These are phyloP conservation scores for Cirrhinus mrigala DNA, from an alignment of 2,797 vertebrate species.

Conservation along the genomic window DNA sequence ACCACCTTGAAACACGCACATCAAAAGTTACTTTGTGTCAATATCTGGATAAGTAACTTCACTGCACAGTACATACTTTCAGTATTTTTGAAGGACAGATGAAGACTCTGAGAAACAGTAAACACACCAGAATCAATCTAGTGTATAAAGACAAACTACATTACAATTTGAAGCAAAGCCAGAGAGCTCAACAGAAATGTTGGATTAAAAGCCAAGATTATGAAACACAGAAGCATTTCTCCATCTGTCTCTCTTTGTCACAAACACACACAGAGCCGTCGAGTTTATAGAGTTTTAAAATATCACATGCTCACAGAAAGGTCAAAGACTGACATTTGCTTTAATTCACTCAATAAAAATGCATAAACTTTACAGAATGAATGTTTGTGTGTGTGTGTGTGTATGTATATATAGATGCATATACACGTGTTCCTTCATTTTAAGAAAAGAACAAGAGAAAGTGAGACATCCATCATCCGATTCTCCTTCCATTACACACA, in stretches of 20 bases:
- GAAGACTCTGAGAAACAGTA: not conserved
- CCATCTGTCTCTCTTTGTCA: constrained; percentile 15
- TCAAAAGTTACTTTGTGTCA: not conserved
- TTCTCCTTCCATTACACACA: constrained; percentile 4
- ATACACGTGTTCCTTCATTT: not conserved
- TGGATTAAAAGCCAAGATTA: not conserved
- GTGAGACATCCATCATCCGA: not conserved
- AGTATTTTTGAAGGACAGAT: not conserved
- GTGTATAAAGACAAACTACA: not conserved
- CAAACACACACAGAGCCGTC: constrained; percentile 7
- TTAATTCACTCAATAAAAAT: not conserved
- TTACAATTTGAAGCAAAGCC: not conserved
- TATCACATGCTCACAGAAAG: constrained; percentile 7
- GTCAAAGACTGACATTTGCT: constrained; percentile 31
- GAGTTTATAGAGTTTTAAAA: not conserved
- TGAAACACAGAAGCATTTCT: not conserved
- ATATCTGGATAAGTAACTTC: not conserved
- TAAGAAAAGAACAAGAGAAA: not conserved
- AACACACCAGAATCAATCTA: not conserved
- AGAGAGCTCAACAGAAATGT: not conserved
- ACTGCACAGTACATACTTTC: not conserved
- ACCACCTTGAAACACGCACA: not conserved
- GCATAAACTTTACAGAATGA: not conserved
- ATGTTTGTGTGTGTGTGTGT: not conserved
- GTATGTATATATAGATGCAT: constrained; percentile 1